These are phyloP conservation scores for Falco naumanni DNA, from an alignment of 2,797 vertebrate genomes.

Conservation along the genomic window DNA sequence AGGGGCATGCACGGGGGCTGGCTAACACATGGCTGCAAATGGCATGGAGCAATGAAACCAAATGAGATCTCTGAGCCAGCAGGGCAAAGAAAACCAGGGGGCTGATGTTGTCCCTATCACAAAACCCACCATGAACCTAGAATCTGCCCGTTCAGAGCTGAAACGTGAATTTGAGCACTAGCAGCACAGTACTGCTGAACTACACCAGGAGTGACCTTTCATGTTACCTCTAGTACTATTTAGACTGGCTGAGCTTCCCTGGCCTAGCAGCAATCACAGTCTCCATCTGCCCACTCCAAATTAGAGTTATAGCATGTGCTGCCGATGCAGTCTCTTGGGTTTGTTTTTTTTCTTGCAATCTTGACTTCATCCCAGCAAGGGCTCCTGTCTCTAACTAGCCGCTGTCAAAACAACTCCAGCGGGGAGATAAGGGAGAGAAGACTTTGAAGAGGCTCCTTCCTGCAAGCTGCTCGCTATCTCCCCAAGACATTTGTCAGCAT, in stretches of 20 bases:
- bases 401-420: slow-evolving; percentile 79
- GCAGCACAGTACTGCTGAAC: neutral
- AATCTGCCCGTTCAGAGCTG: neutral
- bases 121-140: neutral
- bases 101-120: neutral
- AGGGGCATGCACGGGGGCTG: neutral
- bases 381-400: slow-evolving; percentile 80
- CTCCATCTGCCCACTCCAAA: slow-evolving; percentile 23
- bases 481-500: slow-evolving; percentile 61
- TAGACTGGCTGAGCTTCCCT: slow-evolving; percentile 48
- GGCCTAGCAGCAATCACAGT: neutral
- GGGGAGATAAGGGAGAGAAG: slow-evolving; percentile 78
- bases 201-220: slow-evolving; percentile 32
- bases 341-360: slow-evolving; percentile 45
- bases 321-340: slow-evolving; percentile 39
- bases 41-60: neutral
- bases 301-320: slow-evolving; percentile 18
- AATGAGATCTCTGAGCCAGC: neutral
- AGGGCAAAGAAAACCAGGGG: neutral
- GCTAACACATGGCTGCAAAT: neutral
- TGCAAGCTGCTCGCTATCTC: slow-evolving; percentile 66
- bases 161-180: neutral
- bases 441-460: slow-evolving; percentile 74
- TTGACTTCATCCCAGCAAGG: slow-evolving; percentile 65
- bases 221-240: slow-evolving; percentile 22